Conservation (phyloP, 2,888 invertebrate genomes). For the Lasioglossum villosulum region DNA sequence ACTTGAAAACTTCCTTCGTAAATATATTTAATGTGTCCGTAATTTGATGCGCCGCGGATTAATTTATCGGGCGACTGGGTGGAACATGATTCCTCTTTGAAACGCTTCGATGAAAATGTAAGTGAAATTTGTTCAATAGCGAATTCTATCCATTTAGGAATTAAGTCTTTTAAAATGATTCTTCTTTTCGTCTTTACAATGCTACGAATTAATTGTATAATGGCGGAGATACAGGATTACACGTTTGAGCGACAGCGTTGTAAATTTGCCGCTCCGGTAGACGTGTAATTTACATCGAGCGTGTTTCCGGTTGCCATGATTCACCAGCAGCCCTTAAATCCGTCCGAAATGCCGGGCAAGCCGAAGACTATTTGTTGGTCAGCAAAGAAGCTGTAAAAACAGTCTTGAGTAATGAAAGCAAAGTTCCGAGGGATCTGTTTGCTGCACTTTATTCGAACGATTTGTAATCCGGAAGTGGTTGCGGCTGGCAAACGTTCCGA, state of each 20-base stretch:
- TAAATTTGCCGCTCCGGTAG: not conserved
- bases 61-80: not conserved
- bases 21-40: not conserved
- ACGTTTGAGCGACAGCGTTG: not conserved
- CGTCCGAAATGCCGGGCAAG: conserved; percentile 1
- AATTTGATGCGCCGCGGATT: not conserved
- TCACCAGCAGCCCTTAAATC: conserved; percentile 39
- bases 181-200: no score
- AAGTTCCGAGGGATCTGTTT: conserved; percentile 18
- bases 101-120: no score
- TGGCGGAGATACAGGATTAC: not conserved
- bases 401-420: conserved; percentile 43
- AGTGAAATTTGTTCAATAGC: no score
- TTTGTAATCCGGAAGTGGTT: conserved; percentile 40
- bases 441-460: conserved; percentile 46
- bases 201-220: not conserved
- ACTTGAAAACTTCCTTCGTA: not conserved
- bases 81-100: no score
- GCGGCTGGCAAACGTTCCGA: not conserved
- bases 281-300: conserved; percentile 46
- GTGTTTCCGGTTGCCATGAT: conserved; percentile 51
- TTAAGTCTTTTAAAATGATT: no score
- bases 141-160: no score
- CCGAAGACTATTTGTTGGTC: conserved; percentile 24
- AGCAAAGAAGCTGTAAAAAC: conserved; percentile 40